Conservation (phyloP, 2,797 vertebrate genomes). For the Balearica regulorum region DNA sequence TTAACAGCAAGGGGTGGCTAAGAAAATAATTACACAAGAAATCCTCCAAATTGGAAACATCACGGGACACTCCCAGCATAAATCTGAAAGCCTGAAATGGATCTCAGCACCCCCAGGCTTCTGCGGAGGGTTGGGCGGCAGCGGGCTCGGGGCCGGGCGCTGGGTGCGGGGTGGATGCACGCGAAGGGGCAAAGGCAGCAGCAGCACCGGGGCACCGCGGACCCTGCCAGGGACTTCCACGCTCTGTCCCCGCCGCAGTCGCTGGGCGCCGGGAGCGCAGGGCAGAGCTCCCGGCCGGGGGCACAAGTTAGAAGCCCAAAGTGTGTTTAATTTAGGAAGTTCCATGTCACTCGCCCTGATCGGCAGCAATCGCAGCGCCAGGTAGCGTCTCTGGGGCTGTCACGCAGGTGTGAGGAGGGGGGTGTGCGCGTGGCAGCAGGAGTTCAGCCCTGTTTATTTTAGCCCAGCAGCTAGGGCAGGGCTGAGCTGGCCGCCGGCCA, state of each 20-base stretch:
- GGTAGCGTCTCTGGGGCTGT: neutral
- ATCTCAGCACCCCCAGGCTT: neutral
- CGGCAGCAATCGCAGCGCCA: neutral
- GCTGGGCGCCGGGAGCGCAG: fast-evolving
- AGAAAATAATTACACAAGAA: neutral
- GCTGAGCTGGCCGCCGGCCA: neutral
- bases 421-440: neutral
- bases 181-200: neutral
- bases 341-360: fast-evolving
- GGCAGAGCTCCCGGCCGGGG: neutral
- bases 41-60: neutral
- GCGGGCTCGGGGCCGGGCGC: fast-evolving
- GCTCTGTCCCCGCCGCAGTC: fast-evolving
- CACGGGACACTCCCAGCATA: fast-evolving
- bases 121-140: neutral
- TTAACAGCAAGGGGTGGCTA: neutral
- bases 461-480: neutral
- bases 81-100: neutral
- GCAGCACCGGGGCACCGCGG: neutral
- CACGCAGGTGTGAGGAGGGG: neutral
- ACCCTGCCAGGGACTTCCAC: neutral
- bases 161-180: neutral
- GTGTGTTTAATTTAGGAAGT: neutral
- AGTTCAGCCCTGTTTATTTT: neutral
- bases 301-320: neutral